Conservation (phyloP, 2,888 invertebrate genomes). For the Pachliopta kotzebuea region DNA sequence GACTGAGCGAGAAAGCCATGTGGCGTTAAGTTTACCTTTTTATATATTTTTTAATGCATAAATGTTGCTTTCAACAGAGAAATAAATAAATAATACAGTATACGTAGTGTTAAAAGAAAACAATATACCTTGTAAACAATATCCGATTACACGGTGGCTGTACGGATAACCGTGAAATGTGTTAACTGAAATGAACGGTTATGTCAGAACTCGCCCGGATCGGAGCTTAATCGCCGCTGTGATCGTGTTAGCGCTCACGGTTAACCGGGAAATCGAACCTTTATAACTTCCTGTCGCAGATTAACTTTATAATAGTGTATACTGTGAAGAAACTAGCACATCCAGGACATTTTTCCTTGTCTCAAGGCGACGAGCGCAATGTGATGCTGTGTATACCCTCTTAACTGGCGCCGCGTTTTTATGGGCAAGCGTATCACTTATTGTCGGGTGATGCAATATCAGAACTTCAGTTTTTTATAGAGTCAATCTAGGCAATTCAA, state of each 20-base stretch:
- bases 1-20: no score
- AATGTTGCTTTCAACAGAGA: no score
- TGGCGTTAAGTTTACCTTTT: no score
- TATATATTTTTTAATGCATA: no score
- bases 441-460: no score
- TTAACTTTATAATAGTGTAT: neutral
- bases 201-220: neutral
- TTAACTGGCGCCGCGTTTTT: no score
- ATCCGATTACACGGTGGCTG: neutral
- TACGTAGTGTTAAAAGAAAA: no score
- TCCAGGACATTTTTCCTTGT: neutral
- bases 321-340: neutral
- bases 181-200: neutral
- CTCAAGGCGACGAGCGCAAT: neutral
- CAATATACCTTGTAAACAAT: neutral
- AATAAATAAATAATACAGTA: no score
- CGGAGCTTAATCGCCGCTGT: neutral
- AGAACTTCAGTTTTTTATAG: no score
- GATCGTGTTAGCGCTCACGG: neutral
- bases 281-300: neutral
- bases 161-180: neutral
- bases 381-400: no score
- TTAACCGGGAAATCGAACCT: slow-evolving; percentile 1
- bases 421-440: no score
- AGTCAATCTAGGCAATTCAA: no score